Conservation (phyloP, 2,888 invertebrate species). For the Drosophila barbarae region DNA sequence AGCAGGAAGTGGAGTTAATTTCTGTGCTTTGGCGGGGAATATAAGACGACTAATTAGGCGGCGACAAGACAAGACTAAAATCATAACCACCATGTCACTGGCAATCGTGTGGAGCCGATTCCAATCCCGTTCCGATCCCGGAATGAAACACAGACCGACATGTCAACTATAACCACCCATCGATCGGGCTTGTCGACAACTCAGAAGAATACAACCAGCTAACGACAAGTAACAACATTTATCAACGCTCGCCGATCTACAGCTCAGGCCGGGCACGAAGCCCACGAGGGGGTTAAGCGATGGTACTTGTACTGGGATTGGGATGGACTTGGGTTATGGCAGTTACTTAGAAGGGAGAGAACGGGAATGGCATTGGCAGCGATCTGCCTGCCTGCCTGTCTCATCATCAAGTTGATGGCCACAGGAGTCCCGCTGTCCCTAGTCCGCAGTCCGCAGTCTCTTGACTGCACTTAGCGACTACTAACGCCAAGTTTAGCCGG, state of each 20-base stretch:
- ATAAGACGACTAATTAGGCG: constrained; percentile 52
- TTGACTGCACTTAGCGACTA: constrained; percentile 69
- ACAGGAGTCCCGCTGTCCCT: constrained; percentile 33
- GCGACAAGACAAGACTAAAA: constrained; percentile 35
- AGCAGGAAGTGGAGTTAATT: constrained; percentile 60
- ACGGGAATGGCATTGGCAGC: constrained; percentile 9
- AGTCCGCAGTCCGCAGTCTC: constrained; percentile 25
- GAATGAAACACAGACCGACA: constrained; percentile 66
- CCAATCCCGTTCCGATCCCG: constrained; percentile 16
- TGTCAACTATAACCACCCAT: constrained; percentile 77
- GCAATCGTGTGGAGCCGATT: constrained; percentile 42
- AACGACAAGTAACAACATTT: constrained; percentile 74
- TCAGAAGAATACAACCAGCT: constrained; percentile 53
- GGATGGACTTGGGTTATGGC: constrained; percentile 17
- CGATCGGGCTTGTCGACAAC: constrained; percentile 61
- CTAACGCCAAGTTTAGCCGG: constrained; percentile 64
- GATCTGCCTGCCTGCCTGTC: constrained; percentile 31
- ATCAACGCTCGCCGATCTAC: constrained; percentile 73
- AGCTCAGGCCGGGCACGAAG: constrained; percentile 67
- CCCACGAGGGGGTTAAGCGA: constrained; percentile 20
- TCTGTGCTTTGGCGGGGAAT: constrained; percentile 5
- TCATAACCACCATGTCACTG: constrained; percentile 71
- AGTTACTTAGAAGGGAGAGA: neutral
- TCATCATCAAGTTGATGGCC: constrained; percentile 65
- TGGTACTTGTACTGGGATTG: constrained; percentile 4